A percentile compares a stretch with the other conserved stretches of the same genome.
Conservation (phyloP, 2,888 invertebrate genomes). For the Eristalis tenax region DNA sequence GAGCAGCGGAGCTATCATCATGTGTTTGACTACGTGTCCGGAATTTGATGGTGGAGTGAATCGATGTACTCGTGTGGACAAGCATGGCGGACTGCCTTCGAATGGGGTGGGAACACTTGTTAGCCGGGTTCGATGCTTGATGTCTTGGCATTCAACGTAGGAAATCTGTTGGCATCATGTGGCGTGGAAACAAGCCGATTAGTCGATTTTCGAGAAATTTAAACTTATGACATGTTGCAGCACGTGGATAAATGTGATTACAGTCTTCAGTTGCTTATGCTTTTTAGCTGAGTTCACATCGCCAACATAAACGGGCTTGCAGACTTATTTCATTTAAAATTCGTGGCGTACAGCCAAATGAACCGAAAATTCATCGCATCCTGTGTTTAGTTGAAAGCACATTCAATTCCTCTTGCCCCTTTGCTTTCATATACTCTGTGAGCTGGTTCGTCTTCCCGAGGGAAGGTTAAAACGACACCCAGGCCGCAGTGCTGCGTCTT, state of each 20-base stretch:
- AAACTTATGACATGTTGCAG: background rate
- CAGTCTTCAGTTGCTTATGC: background rate
- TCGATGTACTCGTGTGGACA: background rate
- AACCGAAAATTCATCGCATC: too few species aligned
- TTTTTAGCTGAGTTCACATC: too few species aligned
- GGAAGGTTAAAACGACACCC: too few species aligned
- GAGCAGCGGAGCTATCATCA: conserved; percentile 1
- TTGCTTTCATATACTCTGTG: too few species aligned
- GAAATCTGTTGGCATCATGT: background rate
- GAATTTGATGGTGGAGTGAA: background rate
- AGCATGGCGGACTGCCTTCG: background rate
- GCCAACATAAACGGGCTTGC: too few species aligned
- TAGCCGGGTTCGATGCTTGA: background rate
- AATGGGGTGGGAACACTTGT: background rate
- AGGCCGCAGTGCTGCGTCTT: too few species aligned
- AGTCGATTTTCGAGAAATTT: background rate
- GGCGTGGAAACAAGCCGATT: background rate
- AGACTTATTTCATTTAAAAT: too few species aligned
- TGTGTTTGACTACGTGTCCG: conserved; percentile 7
- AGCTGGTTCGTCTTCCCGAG: too few species aligned
- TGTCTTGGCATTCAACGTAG: background rate
- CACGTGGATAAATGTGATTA: background rate
- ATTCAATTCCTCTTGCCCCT: too few species aligned
- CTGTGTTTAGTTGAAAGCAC: too few species aligned
- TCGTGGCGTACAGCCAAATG: too few species aligned